These are phyloP conservation scores for Cryptotis parvus DNA, from an alignment of 2,113 vertebrate genomes.

Conservation along the genomic window DNA sequence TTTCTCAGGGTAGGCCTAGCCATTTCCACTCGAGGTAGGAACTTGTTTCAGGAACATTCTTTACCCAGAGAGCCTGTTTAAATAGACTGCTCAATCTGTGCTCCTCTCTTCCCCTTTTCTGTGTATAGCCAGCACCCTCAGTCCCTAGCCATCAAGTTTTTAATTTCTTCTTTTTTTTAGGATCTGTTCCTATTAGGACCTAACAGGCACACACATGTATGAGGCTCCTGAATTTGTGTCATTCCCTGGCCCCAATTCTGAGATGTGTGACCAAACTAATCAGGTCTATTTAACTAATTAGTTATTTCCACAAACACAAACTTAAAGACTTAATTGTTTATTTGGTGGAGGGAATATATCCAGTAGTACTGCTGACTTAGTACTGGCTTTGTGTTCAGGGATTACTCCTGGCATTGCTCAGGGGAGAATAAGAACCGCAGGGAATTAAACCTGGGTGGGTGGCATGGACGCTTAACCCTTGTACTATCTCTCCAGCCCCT, in stretches of 20 bases:
- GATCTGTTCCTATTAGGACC: slow-evolving; percentile 12
- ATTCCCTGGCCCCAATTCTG: neutral
- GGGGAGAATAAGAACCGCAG: too few species aligned
- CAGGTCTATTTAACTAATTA: neutral
- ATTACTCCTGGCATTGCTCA: too few species aligned
- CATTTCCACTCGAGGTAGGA: neutral
- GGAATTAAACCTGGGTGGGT: too few species aligned
- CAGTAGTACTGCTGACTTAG: too few species aligned
- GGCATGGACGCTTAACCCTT: too few species aligned
- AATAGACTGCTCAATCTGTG: neutral
- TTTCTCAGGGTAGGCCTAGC: neutral
- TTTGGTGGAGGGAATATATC: too few species aligned
- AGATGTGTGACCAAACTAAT: neutral
- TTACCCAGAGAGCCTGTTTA: neutral
- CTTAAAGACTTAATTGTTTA: slow-evolving; percentile 10
- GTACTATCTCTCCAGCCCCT: neutral
- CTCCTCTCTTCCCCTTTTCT: neutral
- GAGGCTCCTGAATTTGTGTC: neutral
- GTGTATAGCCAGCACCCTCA: neutral
- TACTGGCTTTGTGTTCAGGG: too few species aligned
- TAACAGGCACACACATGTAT: neutral
- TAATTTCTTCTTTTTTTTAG: slow-evolving; percentile 2
- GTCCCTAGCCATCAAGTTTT: neutral
- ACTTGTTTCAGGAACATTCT: neutral
- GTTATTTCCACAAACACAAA: neutral